Conservation (phyloP, 2,113 vertebrate species). For the Muntiacus reevesi region DNA sequence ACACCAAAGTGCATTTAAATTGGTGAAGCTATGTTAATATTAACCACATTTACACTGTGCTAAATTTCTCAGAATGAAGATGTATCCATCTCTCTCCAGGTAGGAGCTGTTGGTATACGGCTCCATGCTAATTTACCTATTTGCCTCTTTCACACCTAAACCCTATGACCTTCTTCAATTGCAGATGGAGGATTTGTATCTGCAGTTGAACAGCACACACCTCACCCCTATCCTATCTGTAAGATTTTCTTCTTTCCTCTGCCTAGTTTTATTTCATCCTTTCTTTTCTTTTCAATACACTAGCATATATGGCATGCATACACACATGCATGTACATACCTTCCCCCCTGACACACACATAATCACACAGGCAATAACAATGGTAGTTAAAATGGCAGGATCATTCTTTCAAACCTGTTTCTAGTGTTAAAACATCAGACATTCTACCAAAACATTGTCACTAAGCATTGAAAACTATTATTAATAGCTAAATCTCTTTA, state of each 20-base stretch:
- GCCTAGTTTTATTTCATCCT: not conserved
- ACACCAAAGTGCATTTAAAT: conserved; percentile 70
- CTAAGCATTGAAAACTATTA: not conserved
- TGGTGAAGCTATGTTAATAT: conserved; percentile 18
- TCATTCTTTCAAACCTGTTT: not conserved
- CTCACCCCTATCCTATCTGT: not conserved
- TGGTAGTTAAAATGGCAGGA: not conserved
- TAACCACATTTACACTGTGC: not conserved
- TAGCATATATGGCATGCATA: not conserved
- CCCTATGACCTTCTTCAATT: not conserved
- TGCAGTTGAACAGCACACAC: not conserved
- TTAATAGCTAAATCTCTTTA: not conserved
- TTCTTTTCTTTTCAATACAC: not conserved
- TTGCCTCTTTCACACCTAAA: not conserved
- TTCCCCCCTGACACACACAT: not conserved
- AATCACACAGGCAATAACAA: not conserved
- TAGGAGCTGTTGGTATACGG: not conserved
- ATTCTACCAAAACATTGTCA: not conserved
- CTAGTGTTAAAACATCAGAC: not conserved
- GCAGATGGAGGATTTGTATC: not conserved
- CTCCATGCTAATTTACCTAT: not conserved
- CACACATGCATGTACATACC: not conserved
- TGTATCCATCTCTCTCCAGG: not conserved
- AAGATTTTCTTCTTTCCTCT: not conserved
- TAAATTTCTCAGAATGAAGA: conserved; percentile 30